phyloP scores from a whole-genome alignment of 2,888 invertebrate genomes.

The Volucella inanis region DNA sequence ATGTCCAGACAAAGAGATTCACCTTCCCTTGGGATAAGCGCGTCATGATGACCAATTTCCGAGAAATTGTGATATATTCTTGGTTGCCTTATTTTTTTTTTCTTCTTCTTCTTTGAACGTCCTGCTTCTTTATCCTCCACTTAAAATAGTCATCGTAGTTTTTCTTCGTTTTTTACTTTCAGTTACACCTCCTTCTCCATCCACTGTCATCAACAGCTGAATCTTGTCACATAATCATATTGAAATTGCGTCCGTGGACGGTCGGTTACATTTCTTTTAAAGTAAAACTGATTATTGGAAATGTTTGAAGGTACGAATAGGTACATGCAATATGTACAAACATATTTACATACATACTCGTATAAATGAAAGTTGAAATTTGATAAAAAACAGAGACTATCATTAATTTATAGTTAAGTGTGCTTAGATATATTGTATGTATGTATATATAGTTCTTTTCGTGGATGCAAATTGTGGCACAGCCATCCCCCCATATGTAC shows the following conservation, averaged over 20 bases:
- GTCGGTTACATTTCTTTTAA: slow-evolving; percentile 55
- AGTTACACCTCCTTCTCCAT: slow-evolving; percentile 50
- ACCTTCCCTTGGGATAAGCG: slow-evolving; percentile 63
- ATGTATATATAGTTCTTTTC: too few relatives aligned
- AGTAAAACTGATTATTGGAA: slow-evolving; percentile 56
- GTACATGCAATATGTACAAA: background rate
- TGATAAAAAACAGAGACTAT: background rate
- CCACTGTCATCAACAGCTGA: slow-evolving; percentile 56
- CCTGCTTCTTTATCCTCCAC: slow-evolving; percentile 51
- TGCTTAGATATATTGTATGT: too few relatives aligned
- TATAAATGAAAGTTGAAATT: background rate
- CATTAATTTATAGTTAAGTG: too few relatives aligned
- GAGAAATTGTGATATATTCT: slow-evolving; percentile 71
- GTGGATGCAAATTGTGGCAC: too few relatives aligned
- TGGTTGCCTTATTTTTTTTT: slow-evolving; percentile 47
- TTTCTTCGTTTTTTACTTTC: background rate
- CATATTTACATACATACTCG: too few relatives aligned
- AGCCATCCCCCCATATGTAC: too few relatives aligned
- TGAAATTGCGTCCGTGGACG: slow-evolving; percentile 53
- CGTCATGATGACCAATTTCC: slow-evolving; percentile 72
- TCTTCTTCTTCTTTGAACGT: slow-evolving; percentile 34
- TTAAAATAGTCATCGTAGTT: slow-evolving; percentile 66
- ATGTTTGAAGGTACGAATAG: slow-evolving; percentile 1
- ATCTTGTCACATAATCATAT: slow-evolving; percentile 69
- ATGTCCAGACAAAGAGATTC: slow-evolving; percentile 70